phyloP scores from a whole-genome alignment of 2,113 vertebrate species.

The Anoura caudifer region DNA sequence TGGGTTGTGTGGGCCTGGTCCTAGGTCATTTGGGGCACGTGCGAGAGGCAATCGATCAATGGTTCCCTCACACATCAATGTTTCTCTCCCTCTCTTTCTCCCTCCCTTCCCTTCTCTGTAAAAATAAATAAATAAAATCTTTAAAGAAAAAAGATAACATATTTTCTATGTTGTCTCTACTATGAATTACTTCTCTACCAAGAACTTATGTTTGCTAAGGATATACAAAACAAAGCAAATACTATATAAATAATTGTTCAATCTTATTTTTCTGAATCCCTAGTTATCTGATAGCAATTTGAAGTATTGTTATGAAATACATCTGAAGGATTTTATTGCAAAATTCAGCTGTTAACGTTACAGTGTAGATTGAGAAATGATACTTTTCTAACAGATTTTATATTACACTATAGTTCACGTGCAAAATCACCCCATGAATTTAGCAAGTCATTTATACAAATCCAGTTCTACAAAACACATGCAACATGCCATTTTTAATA shows the following conservation, averaged over 20 bases:
- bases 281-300: neutral
- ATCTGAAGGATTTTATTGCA: neutral
- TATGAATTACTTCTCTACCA: neutral
- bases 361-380: neutral
- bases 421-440: neutral
- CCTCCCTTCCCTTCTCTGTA: too few species aligned
- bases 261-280: neutral
- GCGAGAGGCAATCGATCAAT: too few species aligned
- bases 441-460: neutral
- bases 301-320: neutral
- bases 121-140: too few species aligned
- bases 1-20: too few species aligned
- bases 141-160: neutral
- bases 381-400: neutral
- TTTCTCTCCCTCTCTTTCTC: too few species aligned
- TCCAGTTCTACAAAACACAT: neutral
- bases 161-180: neutral
- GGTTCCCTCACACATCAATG: too few species aligned
- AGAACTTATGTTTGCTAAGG: neutral
- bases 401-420: neutral
- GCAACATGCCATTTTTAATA: neutral
- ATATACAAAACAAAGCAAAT: neutral
- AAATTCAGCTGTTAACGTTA: neutral
- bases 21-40: too few species aligned
- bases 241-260: neutral